Evolutionary conservation across 1,140 invertebrate genomes (phyloP).

Genomic region (Leptinotarsa lineolata): DNA sequence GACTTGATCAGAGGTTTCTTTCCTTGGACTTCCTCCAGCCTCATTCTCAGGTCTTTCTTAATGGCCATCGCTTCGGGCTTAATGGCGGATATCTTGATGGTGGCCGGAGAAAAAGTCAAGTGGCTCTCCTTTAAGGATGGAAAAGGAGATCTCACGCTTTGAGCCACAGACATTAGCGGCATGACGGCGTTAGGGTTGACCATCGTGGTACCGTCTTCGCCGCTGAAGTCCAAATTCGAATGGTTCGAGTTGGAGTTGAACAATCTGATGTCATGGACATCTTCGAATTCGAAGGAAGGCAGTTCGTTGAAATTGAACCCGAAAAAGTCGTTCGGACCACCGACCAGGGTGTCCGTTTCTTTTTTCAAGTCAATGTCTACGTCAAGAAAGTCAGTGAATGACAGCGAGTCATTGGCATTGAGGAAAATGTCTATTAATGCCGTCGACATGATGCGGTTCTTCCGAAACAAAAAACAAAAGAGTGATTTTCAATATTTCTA

Average conservation of each 20-base stretch:
- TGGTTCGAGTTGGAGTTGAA: constrained; percentile 62
- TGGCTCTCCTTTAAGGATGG: constrained; percentile 65
- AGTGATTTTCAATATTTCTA: too few relatives aligned
- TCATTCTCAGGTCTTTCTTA: constrained; percentile 51
- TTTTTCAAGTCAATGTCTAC: constrained; percentile 76
- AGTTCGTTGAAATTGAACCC: constrained; percentile 68
- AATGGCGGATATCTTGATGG: constrained; percentile 63
- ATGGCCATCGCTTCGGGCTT: constrained; percentile 50
- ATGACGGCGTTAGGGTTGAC: constrained; percentile 79
- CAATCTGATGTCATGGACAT: constrained; percentile 62
- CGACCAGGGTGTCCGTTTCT: constrained; percentile 76
- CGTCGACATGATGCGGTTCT: constrained; percentile 43
- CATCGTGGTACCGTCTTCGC: constrained; percentile 73
- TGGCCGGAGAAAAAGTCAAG: constrained; percentile 67
- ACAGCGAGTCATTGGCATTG: constrained; percentile 61
- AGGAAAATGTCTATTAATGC: constrained; percentile 62
- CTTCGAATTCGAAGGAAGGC: constrained; percentile 66
- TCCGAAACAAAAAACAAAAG: background rate
- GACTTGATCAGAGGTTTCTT: constrained; percentile 56
- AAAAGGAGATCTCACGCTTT: constrained; percentile 56
- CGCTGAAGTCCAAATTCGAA: constrained; percentile 71
- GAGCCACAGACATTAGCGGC: constrained; percentile 56
- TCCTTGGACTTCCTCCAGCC: constrained; percentile 52
- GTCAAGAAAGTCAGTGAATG: constrained; percentile 77
- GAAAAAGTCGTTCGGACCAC: constrained; percentile 66